These are phyloP conservation scores for Asobara japonica DNA, from an alignment of 1,140 invertebrate species.

Conservation along the genomic window DNA sequence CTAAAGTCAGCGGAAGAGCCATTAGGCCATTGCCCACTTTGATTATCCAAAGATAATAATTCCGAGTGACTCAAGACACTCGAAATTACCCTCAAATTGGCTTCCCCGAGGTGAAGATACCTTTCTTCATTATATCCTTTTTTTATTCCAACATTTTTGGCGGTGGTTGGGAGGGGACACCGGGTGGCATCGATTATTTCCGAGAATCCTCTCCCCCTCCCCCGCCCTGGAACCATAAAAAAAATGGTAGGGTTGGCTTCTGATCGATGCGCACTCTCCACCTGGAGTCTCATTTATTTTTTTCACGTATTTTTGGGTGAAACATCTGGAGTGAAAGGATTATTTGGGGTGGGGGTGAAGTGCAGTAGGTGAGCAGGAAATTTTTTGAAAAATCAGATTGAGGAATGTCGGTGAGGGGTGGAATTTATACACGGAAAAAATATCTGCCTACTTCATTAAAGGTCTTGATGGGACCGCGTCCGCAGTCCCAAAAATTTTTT, in stretches of 20 bases:
- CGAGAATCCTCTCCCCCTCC: conserved; percentile 6
- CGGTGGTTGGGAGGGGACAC: neutral
- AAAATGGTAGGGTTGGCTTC: neutral
- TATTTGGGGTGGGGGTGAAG: no score
- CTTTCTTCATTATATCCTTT: conserved; percentile 20
- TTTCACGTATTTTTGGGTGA: neutral
- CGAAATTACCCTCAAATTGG: conserved; percentile 48
- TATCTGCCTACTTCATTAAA: no score
- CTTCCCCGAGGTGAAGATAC: conserved; percentile 31
- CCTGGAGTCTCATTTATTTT: neutral
- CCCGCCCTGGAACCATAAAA: neutral
- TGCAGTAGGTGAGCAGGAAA: no score
- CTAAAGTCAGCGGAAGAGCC: neutral
- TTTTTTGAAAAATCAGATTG: no score
- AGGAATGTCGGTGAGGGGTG: no score
- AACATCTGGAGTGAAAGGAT: neutral
- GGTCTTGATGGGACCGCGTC: no score
- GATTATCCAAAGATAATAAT: conserved; percentile 33
- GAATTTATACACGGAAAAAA: no score
- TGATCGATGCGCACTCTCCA: neutral
- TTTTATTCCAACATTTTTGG: conserved; percentile 16
- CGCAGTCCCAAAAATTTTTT: no score
- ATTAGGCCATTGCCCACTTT: conserved; percentile 22
- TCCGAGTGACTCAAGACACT: conserved; percentile 15
- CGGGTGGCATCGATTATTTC: conserved; percentile 13